Percentiles rank a stretch among this genome's conserved stretches.
Conservation (phyloP, 2,888 invertebrate genomes). For the Girardia tigrina region DNA sequence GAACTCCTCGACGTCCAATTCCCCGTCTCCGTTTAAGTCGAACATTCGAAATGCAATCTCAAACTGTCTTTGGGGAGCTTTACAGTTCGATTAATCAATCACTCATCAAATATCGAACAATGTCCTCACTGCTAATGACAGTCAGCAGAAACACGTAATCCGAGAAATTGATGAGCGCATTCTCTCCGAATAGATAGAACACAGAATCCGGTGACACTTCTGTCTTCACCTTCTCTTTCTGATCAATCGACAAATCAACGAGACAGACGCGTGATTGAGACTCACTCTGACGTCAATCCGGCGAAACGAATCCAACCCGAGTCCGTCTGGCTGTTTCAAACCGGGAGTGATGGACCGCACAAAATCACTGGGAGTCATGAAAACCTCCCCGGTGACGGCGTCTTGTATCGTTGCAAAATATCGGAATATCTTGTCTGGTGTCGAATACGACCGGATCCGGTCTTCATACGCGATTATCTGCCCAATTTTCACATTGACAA, state of each 20-base stretch:
- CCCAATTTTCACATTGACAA: no score
- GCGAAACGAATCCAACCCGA: constrained; percentile 86
- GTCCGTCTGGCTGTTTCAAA: constrained; percentile 89
- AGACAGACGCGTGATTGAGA: background rate
- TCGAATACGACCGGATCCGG: constrained; percentile 86
- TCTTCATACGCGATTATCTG: constrained; percentile 99
- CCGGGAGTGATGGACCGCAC: constrained; percentile 93
- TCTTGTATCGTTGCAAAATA: constrained; percentile 90
- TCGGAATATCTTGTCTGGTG: constrained; percentile 96
- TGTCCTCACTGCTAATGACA: constrained; percentile 90
- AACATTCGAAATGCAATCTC: constrained; percentile 99
- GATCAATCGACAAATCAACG: constrained; percentile 37
- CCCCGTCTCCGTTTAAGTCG: constrained; percentile 93
- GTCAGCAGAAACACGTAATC: constrained; percentile 96
- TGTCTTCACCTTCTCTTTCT: constrained; percentile 40
- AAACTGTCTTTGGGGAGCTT: constrained; percentile 88
- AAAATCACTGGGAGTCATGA: constrained; percentile 98
- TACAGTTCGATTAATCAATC: background rate
- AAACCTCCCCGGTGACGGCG: constrained; percentile 52
- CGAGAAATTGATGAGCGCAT: constrained; percentile 90
- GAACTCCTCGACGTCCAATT: constrained; percentile 92
- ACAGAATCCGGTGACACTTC: constrained; percentile 60
- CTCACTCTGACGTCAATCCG: constrained; percentile 65
- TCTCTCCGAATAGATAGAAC: constrained; percentile 72
- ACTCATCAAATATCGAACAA: constrained; percentile 39